Base-by-base conservation (phyloP, 2,888 invertebrate species). In the Tryphoninae sp. region DNA sequence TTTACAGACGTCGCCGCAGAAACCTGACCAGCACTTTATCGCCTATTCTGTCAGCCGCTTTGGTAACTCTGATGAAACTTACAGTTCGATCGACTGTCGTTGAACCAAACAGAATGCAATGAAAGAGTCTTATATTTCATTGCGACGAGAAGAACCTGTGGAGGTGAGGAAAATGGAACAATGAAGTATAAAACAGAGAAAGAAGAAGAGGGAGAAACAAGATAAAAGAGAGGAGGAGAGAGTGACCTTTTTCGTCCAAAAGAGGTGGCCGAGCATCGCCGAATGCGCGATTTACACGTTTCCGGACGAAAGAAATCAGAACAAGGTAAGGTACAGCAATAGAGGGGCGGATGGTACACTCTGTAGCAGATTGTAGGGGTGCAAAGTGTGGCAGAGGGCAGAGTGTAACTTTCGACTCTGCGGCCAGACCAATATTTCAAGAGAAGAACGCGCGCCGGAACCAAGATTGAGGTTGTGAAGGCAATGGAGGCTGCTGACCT, bases 401-500 rank as follows among this genome's bases (percentile, higher is more conserved):
- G 53, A 68, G 86, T 86, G 86, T 88, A 89, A 89, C 89, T 90
- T 89, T 90, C 90, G 89, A 89, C 88, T 89, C 88, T 85, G 85
- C 86, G 88, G 89, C 89, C 88, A 89, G 88, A 88, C 89, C 89
- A 90, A 90, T 90, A 90, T 90, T 90, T 90, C 89, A 90, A 86
- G 86, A 67, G 68, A 78, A 78, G 68, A 73, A 77, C 19, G 85
- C 86, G 55, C 80, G 86, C 83, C 86, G 88, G 87, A 88, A 88
- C 88, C 88, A 88, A 90, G 90, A 90, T 90, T 90, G 90, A 89
- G 89, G 90, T 89, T 89, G 87, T 87, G 87, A 89, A 89, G 89
- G 33, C 89, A 88, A 88, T 87, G 88, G 88, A 87, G 86, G 87
- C 88, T 87, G 89, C 89, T 90, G 90, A 90, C 85, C 85, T 78